These are phyloP conservation scores for Ernsta delagoae DNA, from an alignment of 2,888 invertebrate genomes.

Conservation along the genomic window DNA sequence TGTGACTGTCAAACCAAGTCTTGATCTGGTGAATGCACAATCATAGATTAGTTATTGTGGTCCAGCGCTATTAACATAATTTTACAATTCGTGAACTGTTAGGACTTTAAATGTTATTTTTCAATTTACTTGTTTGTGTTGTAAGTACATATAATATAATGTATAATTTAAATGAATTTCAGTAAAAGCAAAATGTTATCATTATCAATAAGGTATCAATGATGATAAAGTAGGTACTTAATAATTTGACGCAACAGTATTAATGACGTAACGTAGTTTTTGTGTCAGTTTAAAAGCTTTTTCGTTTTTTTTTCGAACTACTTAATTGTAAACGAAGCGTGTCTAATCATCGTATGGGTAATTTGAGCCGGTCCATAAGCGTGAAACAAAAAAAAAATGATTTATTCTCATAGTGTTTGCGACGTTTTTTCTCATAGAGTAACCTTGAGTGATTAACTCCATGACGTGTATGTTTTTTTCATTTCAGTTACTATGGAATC, in stretches of 20 bases:
- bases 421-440: conserved; percentile 6
- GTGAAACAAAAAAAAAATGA: conserved; percentile 13
- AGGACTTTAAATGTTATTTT: too few relatives aligned
- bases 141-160: too few relatives aligned
- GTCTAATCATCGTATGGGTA: conserved; percentile 7
- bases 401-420: conserved; percentile 12
- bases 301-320: background rate
- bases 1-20: too few relatives aligned
- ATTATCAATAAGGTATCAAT: too few relatives aligned
- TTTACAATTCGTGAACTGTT: too few relatives aligned
- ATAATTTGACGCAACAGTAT: background rate
- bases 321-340: conserved; percentile 17
- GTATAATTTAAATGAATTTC: too few relatives aligned
- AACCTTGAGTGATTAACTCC: background rate
- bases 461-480: background rate
- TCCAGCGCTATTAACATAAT: too few relatives aligned
- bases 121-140: too few relatives aligned
- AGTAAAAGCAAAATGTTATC: too few relatives aligned
- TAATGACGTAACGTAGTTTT: background rate
- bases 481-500: background rate
- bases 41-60: too few relatives aligned
- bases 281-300: background rate
- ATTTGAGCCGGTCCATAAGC: conserved; percentile 3
- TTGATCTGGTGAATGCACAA: too few relatives aligned
- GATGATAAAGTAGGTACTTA: too few relatives aligned